A percentile compares a stretch with the other conserved stretches of the same genome.
Evolutionary conservation across 2,888 invertebrate species (phyloP).

Genomic region (Norana najaformis): DNA sequence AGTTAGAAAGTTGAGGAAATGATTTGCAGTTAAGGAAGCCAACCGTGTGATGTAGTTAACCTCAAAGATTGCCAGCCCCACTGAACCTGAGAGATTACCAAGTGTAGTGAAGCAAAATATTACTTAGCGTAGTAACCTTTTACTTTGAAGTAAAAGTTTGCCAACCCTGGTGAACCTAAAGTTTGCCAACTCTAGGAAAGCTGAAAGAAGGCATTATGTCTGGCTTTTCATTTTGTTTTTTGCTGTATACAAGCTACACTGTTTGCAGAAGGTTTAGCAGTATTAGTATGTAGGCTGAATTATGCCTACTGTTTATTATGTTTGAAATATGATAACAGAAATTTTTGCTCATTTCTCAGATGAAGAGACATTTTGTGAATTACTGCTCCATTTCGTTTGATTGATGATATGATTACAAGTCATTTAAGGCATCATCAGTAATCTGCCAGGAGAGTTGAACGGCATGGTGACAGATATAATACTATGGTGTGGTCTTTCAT

Average conservation of each 20-base stretch:
- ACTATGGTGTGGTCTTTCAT: too few relatives aligned
- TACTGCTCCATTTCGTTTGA: not conserved
- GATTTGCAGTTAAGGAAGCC: not conserved
- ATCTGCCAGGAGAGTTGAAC: too few relatives aligned
- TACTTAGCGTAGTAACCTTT: too few relatives aligned
- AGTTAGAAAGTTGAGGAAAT: not conserved
- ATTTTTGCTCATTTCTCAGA: too few relatives aligned
- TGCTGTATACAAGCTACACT: too few relatives aligned
- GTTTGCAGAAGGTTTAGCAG: not conserved
- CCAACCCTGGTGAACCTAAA: too few relatives aligned
- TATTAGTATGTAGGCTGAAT: not conserved
- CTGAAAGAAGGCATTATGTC: too few relatives aligned
- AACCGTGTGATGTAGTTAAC: not conserved
- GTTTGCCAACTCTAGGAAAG: too few relatives aligned
- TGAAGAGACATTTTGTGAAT: not conserved
- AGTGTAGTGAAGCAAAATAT: not conserved
- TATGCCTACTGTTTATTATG: not conserved
- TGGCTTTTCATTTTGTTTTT: too few relatives aligned
- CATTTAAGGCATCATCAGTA: not conserved
- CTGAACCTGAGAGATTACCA: not conserved
- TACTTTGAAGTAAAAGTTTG: too few relatives aligned
- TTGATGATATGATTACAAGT: not conserved
- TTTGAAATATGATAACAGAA: too few relatives aligned
- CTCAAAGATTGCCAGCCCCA: not conserved
- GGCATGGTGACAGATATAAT: too few relatives aligned